A percentile compares a stretch with the other conserved stretches of the same genome.
Evolutionary conservation across 2,888 invertebrate genomes (phyloP).

Genomic region (Melieria crassipennis): DNA sequence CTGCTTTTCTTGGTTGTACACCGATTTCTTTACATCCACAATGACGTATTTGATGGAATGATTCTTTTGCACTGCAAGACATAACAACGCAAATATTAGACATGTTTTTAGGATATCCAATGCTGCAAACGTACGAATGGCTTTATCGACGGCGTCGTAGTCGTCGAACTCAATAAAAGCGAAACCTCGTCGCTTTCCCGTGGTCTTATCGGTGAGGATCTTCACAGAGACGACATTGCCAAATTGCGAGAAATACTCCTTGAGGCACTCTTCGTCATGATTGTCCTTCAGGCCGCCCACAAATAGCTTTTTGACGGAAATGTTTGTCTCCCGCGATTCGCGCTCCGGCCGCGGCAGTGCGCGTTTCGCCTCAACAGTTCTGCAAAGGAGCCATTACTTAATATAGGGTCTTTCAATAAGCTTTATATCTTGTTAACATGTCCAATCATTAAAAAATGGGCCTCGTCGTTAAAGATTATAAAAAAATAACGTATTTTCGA

Average conservation of each 20-base stretch:
- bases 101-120: neutral
- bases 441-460: too few species aligned
- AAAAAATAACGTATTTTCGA: neutral
- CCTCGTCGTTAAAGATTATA: neutral
- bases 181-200: conserved; percentile 93
- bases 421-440: too few species aligned
- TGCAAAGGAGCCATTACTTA: conserved; percentile 47
- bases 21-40: conserved; percentile 91
- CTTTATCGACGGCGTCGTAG: conserved; percentile 96
- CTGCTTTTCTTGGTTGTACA: conserved; percentile 68
- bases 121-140: conserved; percentile 80
- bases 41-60: conserved; percentile 86
- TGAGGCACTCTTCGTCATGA: conserved; percentile 87
- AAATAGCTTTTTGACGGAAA: conserved; percentile 94
- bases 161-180: conserved; percentile 97
- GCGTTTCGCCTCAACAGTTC: conserved; percentile 94
- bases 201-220: conserved; percentile 90
- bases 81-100: neutral
- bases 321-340: conserved; percentile 88
- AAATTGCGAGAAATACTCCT: conserved; percentile 82
- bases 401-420: neutral
- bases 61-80: conserved; percentile 74
- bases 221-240: conserved; percentile 86
- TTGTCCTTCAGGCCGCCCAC: conserved; percentile 94
- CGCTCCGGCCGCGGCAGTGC: conserved; percentile 94